A percentile compares a stretch with the other conserved stretches of the same genome.
Evolutionary conservation across 2,113 vertebrate genomes (phyloP).

Genomic region (Leptosomus discolor): DNA sequence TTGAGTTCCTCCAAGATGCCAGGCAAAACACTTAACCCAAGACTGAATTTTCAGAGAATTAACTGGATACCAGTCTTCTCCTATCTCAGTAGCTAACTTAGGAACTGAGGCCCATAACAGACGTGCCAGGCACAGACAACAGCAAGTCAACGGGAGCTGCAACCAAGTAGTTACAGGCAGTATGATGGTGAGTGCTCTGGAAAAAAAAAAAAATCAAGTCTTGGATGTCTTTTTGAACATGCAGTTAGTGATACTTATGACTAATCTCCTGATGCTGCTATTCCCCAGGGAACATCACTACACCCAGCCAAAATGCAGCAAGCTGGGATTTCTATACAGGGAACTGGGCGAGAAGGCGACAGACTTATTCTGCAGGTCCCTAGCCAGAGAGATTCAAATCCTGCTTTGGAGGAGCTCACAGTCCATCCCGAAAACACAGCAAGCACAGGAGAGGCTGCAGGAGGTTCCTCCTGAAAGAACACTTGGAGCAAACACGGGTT

Average conservation of each 20-base stretch:
- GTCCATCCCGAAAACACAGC: not conserved
- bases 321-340: not conserved
- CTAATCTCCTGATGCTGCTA: slow-evolving; percentile 9
- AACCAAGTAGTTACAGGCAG: not conserved
- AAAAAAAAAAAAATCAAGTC: not conserved
- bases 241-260: not conserved
- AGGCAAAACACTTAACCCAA: not conserved
- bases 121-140: not conserved
- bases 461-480: not conserved
- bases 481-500: not conserved
- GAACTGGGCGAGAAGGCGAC: not conserved
- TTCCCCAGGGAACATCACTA: not conserved
- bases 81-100: not conserved
- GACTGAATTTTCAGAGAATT: not conserved
- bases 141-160: not conserved
- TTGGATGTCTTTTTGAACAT: not conserved
- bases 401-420: not conserved
- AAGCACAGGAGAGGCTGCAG: not conserved
- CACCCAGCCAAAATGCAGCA: not conserved
- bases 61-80: not conserved
- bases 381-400: not conserved
- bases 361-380: not conserved
- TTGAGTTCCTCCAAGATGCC: not conserved
- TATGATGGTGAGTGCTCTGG: not conserved
- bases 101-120: not conserved